Evolutionary conservation across 1,140 invertebrate genomes (phyloP).

Genomic region (Dreissena rostriformis): DNA sequence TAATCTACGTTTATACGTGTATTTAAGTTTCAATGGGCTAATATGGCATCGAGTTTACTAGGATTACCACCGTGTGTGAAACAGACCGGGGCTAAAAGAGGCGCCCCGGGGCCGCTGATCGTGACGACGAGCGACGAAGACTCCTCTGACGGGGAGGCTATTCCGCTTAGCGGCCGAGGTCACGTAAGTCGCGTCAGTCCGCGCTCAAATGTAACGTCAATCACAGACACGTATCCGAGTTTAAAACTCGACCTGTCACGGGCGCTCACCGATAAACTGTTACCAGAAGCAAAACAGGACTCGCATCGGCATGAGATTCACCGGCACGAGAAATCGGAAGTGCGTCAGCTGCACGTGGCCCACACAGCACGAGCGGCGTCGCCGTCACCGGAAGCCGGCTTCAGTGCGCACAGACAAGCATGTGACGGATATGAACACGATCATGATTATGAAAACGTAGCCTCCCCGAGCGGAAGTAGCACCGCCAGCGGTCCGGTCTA

Average conservation of each 20-base stretch:
- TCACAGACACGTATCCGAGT: constrained; percentile 36
- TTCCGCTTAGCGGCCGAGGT: constrained; percentile 53
- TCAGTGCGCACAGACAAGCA: constrained; percentile 30
- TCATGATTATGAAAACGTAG: constrained; percentile 79
- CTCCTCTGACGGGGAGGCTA: constrained; percentile 58
- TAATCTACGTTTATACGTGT: not conserved
- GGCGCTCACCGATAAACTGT: constrained; percentile 82
- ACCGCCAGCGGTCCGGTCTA: constrained; percentile 81
- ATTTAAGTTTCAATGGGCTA: constrained; percentile 2
- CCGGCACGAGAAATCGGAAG: constrained; percentile 49
- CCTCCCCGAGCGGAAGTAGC: constrained; percentile 78
- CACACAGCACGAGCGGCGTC: constrained; percentile 34
- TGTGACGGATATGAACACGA: constrained; percentile 74
- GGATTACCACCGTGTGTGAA: constrained; percentile 50
- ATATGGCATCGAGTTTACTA: not conserved
- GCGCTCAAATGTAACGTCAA: constrained; percentile 24
- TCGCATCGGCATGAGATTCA: constrained; percentile 1
- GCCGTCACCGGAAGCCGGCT: constrained; percentile 34
- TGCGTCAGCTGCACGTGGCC: not conserved
- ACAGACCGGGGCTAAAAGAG: constrained; percentile 71
- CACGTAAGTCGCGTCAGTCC: constrained; percentile 46
- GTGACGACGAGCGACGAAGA: constrained; percentile 74
- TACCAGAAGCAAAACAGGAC: constrained; percentile 84
- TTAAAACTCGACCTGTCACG: constrained; percentile 88
- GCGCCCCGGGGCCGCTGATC: constrained; percentile 71